Conservation (phyloP, 2,888 invertebrate species). For the Cinara cedri region DNA sequence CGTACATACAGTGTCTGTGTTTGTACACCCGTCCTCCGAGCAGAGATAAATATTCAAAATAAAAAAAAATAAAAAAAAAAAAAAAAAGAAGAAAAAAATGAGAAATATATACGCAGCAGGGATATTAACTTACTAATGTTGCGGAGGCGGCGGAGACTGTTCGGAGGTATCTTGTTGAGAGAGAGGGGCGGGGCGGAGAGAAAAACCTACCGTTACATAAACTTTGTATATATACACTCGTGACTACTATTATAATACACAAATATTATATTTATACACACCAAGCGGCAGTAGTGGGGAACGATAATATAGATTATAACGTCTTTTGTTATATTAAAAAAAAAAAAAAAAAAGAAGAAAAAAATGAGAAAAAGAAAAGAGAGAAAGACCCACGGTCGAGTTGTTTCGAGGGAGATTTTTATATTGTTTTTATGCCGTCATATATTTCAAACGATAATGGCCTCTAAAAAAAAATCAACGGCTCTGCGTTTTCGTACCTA, state of each 20-base stretch:
- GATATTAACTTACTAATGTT: slow-evolving; percentile 44
- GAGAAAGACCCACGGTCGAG: slow-evolving; percentile 26
- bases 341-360: too few species aligned
- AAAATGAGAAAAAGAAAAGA: too few species aligned
- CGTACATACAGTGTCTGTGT: not conserved
- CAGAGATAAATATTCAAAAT: too few species aligned
- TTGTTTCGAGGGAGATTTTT: slow-evolving; percentile 49
- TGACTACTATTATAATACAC: not conserved
- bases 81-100: too few species aligned
- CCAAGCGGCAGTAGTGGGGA: not conserved
- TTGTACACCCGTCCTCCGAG: too few species aligned
- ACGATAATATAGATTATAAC: slow-evolving; percentile 34
- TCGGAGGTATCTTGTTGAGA: slow-evolving; percentile 14
- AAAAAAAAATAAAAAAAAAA: too few species aligned
- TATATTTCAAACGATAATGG: slow-evolving; percentile 46
- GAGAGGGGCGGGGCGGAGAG: slow-evolving; percentile 23
- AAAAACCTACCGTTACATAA: slow-evolving; percentile 37
- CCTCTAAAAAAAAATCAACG: slow-evolving; percentile 45
- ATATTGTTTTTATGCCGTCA: slow-evolving; percentile 34
- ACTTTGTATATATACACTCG: slow-evolving; percentile 33
- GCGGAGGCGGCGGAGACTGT: slow-evolving; percentile 13
- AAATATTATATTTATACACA: too few species aligned
- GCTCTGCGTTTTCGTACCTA: slow-evolving; percentile 22
- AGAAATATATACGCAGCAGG: slow-evolving; percentile 17
- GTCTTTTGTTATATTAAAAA: slow-evolving; percentile 28